Evolutionary conservation across 2,113 vertebrate species (phyloP).

Genomic region (Amphilophus citrinellus): DNA sequence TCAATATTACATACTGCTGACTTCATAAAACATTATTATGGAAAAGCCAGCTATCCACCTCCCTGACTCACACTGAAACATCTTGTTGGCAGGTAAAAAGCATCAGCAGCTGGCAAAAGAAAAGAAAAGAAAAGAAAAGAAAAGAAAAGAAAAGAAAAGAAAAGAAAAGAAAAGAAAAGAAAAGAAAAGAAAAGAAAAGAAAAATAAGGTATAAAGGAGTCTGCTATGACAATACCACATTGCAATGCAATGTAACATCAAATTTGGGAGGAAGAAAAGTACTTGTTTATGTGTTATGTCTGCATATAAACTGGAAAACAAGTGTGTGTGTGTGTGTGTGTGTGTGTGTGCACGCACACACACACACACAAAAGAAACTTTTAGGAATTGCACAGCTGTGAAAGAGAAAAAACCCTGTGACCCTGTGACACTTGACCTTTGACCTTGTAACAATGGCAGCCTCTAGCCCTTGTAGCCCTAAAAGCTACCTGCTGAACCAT

Average conservation of each 20-base stretch:
- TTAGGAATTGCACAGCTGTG: not conserved
- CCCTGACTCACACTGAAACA: not conserved
- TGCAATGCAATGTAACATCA: not conserved
- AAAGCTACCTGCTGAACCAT: slow-evolving; percentile 16
- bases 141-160: not conserved
- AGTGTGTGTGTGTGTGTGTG: too few species aligned
- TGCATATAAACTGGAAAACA: not conserved
- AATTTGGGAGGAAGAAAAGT: not conserved
- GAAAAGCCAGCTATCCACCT: not conserved
- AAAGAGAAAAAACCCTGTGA: not conserved
- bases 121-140: too few species aligned
- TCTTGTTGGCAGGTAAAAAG: not conserved
- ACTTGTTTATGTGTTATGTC: not conserved
- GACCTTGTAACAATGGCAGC: slow-evolving; percentile 33
- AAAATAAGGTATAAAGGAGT: not conserved
- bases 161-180: not conserved
- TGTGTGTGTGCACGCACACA: too few species aligned
- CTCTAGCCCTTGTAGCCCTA: slow-evolving; percentile 26
- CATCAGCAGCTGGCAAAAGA: not conserved
- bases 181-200: too few species aligned
- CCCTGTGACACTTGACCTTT: slow-evolving; percentile 59
- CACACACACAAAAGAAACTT: not conserved
- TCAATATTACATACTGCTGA: not conserved
- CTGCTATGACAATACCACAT: not conserved
- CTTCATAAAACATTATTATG: not conserved